Base-by-base conservation (phyloP, 2,797 vertebrate genomes). In the Eulemur rubriventer region DNA sequence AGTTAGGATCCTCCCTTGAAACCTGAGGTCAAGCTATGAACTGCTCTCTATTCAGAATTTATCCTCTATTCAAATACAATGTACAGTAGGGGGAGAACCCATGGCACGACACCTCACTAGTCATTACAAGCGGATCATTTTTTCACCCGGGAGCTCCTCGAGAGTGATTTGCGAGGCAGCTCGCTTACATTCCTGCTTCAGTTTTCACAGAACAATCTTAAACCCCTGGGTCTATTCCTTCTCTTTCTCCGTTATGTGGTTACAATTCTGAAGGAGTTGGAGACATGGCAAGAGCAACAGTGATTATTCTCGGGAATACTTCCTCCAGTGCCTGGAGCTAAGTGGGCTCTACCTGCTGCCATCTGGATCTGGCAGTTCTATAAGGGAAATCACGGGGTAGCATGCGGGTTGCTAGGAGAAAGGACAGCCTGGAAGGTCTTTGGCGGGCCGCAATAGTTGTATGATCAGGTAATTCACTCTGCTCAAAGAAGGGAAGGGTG, bases 51-150 rank as follows among this genome's bases (percentile, higher is more conserved):
- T 98, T 99, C 98, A 98, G 97, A 98, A 98, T 97, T 98, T 98
- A 98, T 98, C 98, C 98, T 98, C 97, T 96, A 96, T 94, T 94
- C 88, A 97, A 96, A 98, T 98, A 98, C 98, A 98, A 98, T 93
- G 96, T 97, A 98, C 96, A 87, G 96, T 92, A 97, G 97, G 96
- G 92, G 95, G 98, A 97, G 95, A 98, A 95, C 86, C 98, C 98
- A 97, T 97, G 97, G 97, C 97, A 94, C 96, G 98, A 98, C 98
- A 98, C 98, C 98, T 98, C 98, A 98, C 98, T 97, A 96, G 97
- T 97, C 95, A 95, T 96, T 97, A 89, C 61, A 81, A 96, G 94
- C 43, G 94, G 94, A 75, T 92, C 93, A 85, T 78, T 82, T 79
- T 98, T 98, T 94, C 97, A 97, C 97, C 92, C 98, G 46, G 4